phyloP scores from a whole-genome alignment of 2,113 vertebrate species.

The Gopherus flavomarginatus region DNA sequence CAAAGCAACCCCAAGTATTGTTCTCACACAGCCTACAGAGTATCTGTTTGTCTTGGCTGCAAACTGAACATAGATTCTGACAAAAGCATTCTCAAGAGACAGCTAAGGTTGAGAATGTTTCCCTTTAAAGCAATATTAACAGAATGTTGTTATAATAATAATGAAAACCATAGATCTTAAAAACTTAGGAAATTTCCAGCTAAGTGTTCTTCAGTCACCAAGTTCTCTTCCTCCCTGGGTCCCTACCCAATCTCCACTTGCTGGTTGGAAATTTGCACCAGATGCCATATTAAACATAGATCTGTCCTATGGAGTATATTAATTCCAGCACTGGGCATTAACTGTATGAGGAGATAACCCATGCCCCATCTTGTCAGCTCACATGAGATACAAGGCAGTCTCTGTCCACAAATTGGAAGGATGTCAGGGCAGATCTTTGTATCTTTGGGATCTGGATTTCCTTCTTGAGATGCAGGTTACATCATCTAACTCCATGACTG shows the following conservation, averaged over 20 bases:
- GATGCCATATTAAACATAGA: neutral
- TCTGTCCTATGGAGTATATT: neutral
- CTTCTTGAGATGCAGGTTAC: neutral
- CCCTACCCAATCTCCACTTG: neutral
- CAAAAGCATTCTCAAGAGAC: constrained; percentile 54
- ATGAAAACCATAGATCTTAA: neutral
- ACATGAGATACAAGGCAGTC: neutral
- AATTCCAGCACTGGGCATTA: neutral
- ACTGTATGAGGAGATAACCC: neutral
- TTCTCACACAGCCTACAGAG: neutral
- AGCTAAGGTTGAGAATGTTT: constrained; percentile 46
- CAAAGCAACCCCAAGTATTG: constrained; percentile 1
- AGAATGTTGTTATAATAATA: constrained; percentile 28
- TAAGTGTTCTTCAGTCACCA: neutral
- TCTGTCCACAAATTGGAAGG: neutral
- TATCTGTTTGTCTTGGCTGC: neutral
- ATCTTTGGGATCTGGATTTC: neutral
- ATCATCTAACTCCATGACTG: neutral
- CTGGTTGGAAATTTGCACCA: neutral
- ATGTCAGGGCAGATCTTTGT: neutral
- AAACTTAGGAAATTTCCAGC: constrained; percentile 9
- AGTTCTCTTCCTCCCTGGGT: neutral
- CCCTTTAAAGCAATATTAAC: constrained; percentile 19
- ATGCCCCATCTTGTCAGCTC: neutral
- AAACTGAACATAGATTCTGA: constrained; percentile 44